Base-by-base conservation (phyloP, 2,888 invertebrate species). In the Heliconius cydno region DNA sequence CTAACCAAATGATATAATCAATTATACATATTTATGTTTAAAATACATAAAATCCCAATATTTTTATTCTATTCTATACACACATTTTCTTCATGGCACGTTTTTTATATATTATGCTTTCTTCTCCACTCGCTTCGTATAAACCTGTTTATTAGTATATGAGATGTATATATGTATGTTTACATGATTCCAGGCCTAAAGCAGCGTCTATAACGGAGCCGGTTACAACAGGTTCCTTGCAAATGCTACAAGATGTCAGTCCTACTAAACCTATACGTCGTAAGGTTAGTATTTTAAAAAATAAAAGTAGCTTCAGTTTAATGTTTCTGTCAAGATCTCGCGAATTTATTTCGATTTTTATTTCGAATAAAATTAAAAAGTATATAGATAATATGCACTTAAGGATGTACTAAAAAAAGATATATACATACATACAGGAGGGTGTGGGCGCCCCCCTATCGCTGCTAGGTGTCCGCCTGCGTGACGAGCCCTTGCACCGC, bases 401-500 rank as follows among this genome's bases (percentile, higher is more conserved):
- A 34, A 34, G 34, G 34, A 34, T 7, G 34, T 34, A 34, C 9
- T 34, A 34, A 34, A 9, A 34, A 34, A 34, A 34, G 1, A 34
- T 34, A 7, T 41, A 12, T 41, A 2, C 25, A 12, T 30, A 15
- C 52, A 7, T 72, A 2, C 77, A 93, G 93, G 94, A 94, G 65
- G 91, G 85, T 0, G 84, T 92, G 2, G 94, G 94, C 5, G 94
- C 94, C 2, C 91, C 93, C 0, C 84, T 94, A 22, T 95, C 94
- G 0, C 85, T 95, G 13, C 88, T 94, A 0, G 93, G 94, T 0
- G 94, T 94, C 66, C 88, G 94, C 6, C 91, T 92, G 91, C 95
- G 91, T 87, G 94, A 96, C 84, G 94, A 96, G 84, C 96, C 96
- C 57, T 91, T 97, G 75, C 97, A 97, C 89, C 95, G 97, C 84